Percentiles rank a stretch among this genome's conserved stretches.
phyloP scores from a whole-genome alignment of 2,797 vertebrate genomes.

The Ficedula albicollis region DNA sequence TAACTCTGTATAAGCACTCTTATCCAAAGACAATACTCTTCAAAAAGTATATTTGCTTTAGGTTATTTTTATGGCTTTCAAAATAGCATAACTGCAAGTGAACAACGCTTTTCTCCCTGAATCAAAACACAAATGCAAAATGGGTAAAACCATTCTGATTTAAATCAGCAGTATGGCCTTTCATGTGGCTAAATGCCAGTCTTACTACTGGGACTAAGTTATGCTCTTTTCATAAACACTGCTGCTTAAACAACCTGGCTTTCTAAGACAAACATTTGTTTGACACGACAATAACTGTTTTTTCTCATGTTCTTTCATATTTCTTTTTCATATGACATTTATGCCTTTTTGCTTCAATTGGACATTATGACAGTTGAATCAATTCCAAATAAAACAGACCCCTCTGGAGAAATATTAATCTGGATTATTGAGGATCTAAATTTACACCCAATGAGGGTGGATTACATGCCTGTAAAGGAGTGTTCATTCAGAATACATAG shows the following conservation, averaged over 20 bases:
- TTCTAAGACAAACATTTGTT: background rate
- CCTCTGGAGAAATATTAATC: background rate
- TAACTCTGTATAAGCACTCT: background rate
- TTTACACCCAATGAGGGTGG: background rate
- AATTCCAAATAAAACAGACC: background rate
- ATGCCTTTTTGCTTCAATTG: background rate
- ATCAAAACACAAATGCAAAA: background rate
- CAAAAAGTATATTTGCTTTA: background rate
- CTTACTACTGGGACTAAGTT: background rate
- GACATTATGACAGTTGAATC: background rate
- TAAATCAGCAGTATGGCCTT: background rate
- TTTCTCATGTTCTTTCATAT: background rate
- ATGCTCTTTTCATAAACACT: background rate
- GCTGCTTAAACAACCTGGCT: background rate
- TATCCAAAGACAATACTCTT: background rate
- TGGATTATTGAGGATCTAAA: background rate
- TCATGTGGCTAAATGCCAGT: background rate
- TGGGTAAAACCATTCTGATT: background rate
- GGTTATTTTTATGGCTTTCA: background rate
- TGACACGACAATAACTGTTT: accelerated
- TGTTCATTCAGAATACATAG: background rate
- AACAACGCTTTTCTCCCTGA: background rate
- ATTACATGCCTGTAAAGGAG: background rate
- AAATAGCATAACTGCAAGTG: background rate
- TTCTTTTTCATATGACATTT: background rate